Evolutionary conservation across 1,140 invertebrate genomes (phyloP).

Genomic region (Homarus americanus): DNA sequence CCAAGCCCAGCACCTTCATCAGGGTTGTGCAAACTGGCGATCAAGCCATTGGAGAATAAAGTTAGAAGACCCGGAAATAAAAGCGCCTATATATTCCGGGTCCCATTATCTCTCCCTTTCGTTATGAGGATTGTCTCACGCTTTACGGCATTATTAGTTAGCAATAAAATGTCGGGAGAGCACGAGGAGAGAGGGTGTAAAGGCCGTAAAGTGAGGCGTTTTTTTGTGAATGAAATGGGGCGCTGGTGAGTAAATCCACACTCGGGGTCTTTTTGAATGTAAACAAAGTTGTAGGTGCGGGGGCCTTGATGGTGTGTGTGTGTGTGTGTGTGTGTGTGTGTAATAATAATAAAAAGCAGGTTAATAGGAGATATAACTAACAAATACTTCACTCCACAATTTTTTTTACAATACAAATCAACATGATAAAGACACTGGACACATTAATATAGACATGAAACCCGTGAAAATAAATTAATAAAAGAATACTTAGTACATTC

Average conservation of each 20-base stretch:
- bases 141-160: slow-evolving; percentile 18
- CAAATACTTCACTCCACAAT: too few relatives aligned
- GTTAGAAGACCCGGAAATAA: neutral
- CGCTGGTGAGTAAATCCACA: neutral
- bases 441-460: too few relatives aligned
- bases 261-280: neutral
- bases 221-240: slow-evolving; percentile 16
- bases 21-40: neutral
- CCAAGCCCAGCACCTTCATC: too few relatives aligned
- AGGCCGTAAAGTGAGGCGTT: neutral
- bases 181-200: slow-evolving; percentile 2
- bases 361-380: too few relatives aligned
- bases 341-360: too few relatives aligned
- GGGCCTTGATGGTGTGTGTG: too few relatives aligned
- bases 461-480: too few relatives aligned
- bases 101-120: slow-evolving; percentile 16
- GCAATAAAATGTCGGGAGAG: slow-evolving; percentile 12
- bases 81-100: neutral
- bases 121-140: slow-evolving; percentile 1
- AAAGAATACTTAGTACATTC: too few relatives aligned
- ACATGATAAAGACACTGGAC: too few relatives aligned
- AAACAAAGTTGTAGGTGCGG: neutral
- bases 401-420: too few relatives aligned
- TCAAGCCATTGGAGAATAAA: neutral
- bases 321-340: too few relatives aligned